Evolutionary conservation across 2,888 invertebrate genomes (phyloP), one percentile per base, ranked within the genome.

Genomic region (Alloplasta piceator): DNA sequence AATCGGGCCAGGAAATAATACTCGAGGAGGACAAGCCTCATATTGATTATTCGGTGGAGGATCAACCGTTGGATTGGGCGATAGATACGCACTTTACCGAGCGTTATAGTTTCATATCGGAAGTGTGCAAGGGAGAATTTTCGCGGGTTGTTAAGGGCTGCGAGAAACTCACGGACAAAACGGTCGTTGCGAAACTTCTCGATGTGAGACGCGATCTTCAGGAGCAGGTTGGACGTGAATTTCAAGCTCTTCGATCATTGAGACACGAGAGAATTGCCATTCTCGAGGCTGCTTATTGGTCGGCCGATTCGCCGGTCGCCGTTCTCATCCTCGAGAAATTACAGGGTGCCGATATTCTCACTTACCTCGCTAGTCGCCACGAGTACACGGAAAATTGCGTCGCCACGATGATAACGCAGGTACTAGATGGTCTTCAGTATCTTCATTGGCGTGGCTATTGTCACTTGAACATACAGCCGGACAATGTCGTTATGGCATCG

Each of bases 361-460:
- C 97, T 0, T 98, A 97, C 91, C 94, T 98, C 74, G 96, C 97
- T 0, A 97, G 96, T 86, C 95, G 96, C 67, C 97, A 98, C 91
- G 97, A 98, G 87, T 99, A 98, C 92, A 95, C 96, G 0, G 99
- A 99, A 92, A 98, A 98, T 92, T 96, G 96, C 92, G 98, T 99
- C 0, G 96, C 98, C 0, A 95, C 95, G 0, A 96, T 98, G 36
- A 94, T 98, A 55, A 94, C 95, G 2, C 99, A 99, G 93, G 93
- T 98, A 0, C 92, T 98, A 75, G 98, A 98, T 89, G 98, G 96
- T 0, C 93, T 99, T 0, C 98, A 98, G 92, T 99, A 98, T 92
- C 93, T 99, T 52, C 99, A 99, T 92, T 98, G 98, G 97, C 94
- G 97, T 87, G 98, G 98, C 2, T 95, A 96, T 85, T 96, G 97